Evolutionary conservation across 2,888 invertebrate genomes (phyloP), one percentile per base, ranked within the genome.

Genomic region (Panorpa germanica): DNA sequence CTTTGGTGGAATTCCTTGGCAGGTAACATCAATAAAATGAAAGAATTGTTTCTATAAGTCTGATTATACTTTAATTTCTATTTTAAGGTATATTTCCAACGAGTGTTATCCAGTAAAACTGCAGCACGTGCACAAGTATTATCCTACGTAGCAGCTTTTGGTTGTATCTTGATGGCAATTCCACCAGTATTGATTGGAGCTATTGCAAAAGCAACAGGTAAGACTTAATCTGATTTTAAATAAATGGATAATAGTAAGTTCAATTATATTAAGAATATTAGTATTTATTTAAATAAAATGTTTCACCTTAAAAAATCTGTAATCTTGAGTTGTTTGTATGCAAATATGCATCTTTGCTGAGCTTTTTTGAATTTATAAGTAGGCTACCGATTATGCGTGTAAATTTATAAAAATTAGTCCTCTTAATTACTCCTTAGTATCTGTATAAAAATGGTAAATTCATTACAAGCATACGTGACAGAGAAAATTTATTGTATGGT

Each of bases 1-100:
- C 27, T 90, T 95, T 45, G 95, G 95, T 11, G 95, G 95, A 24
- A 93, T 95, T 43, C 95, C 95, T 1, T 95, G 95, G 91, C 88
- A 93, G 72, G 77, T 75, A 15, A 44, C 50, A 24, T 7, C 14
- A 16, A 16, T 15, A 33, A 21, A 22, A 10, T 11, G 17, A 19
- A 25, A 3, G 28, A 15, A 12, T 13, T 33, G 11, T 24, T 14
- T 18, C 6, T 21, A 25, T 13, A 26, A 3, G 8, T 20, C 15
- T 16, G 12, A n/a, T 20, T 21, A 21, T 32, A 4, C 15, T 20
- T n/a, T n/a, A 32, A 20, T 7, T 31, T 33, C 31, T 13, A 34
- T 29, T 33, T 43, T 9, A 54, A 81, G 73, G 95, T 95, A 17
- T 96, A 96, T 53, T 96, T 96, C 58, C 96, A 98, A 63, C 69